Conservation (phyloP, 1,140 invertebrate species). For the Gryllus bimaculatus region DNA sequence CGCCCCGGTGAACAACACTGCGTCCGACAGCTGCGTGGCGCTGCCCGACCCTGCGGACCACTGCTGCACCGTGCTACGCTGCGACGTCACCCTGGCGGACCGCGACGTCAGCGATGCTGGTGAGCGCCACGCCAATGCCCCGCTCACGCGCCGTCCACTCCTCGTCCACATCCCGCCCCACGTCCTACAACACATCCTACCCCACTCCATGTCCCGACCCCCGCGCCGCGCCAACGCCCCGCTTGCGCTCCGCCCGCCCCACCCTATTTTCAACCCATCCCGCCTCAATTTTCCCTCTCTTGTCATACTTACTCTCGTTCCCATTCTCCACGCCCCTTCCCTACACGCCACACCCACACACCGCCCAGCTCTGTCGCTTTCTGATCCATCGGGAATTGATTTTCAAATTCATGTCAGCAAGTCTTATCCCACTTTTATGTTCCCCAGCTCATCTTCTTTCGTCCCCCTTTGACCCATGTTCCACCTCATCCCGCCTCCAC, state of each 20-base stretch:
- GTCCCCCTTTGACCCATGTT: not conserved
- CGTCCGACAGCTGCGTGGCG: conserved; percentile 56
- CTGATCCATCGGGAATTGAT: too few relatives aligned
- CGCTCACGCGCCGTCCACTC: not conserved
- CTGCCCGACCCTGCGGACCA: conserved; percentile 64
- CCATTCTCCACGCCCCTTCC: not conserved
- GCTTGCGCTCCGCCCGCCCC: too few relatives aligned
- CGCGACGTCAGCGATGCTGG: conserved; percentile 47
- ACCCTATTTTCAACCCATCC: too few relatives aligned
- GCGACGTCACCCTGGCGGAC: conserved; percentile 65
- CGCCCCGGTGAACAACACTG: conserved; percentile 36
- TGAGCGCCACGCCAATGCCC: not conserved
- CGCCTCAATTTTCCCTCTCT: not conserved
- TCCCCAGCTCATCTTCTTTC: too few relatives aligned
- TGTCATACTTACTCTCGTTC: not conserved
- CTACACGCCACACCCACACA: not conserved
- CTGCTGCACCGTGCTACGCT: conserved; percentile 74
- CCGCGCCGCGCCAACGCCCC: too few relatives aligned
- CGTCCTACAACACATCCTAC: not conserved
- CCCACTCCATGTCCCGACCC: not conserved
- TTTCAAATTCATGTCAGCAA: too few relatives aligned
- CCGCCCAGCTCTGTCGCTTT: not conserved
- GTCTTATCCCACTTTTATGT: too few relatives aligned
- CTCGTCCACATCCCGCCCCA: not conserved
- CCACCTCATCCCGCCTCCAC: not conserved